A percentile compares a stretch with the other conserved stretches of the same genome.
Conservation (phyloP, 1,140 invertebrate species). For the Drosophila kikkawai region DNA sequence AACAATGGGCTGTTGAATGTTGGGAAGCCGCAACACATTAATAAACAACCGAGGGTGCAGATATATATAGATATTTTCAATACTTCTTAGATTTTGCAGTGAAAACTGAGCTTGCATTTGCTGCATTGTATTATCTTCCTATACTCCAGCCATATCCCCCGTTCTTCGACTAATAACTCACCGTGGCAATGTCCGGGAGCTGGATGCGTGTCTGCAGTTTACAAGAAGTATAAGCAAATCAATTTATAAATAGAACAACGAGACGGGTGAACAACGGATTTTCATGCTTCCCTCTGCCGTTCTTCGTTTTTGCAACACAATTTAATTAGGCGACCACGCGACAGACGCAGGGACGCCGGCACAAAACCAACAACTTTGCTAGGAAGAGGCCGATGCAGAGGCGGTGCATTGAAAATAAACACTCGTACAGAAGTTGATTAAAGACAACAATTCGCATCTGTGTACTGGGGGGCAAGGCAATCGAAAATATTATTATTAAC, state of each 20-base stretch:
- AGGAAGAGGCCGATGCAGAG: neutral
- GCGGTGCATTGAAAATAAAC: conserved; percentile 14
- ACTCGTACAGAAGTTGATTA: conserved; percentile 40
- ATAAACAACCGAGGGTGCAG: neutral
- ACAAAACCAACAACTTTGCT: conserved; percentile 27
- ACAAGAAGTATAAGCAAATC: conserved; percentile 30
- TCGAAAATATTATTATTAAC: conserved; percentile 32
- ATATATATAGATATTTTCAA: neutral
- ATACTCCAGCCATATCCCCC: neutral
- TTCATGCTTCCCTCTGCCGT: conserved; percentile 40
- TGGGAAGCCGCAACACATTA: neutral
- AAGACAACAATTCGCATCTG: conserved; percentile 33
- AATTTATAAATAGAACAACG: conserved; percentile 69
- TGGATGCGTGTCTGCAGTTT: conserved; percentile 10
- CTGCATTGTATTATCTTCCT: neutral
- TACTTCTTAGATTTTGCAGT: neutral
- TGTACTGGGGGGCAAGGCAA: conserved; percentile 25
- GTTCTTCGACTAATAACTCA: conserved; percentile 42
- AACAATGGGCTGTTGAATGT: neutral
- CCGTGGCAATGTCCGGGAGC: conserved; percentile 39
- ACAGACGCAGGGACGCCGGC: conserved; percentile 49
- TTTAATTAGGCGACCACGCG: conserved; percentile 57
- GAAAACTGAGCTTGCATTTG: neutral
- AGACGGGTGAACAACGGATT: conserved; percentile 48
- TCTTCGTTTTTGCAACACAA: conserved; percentile 65